Evolutionary conservation across 37 sponge, comb jelly and placozoan genomes (phyloP).

Genomic region (Aplysina aerophoba): DNA sequence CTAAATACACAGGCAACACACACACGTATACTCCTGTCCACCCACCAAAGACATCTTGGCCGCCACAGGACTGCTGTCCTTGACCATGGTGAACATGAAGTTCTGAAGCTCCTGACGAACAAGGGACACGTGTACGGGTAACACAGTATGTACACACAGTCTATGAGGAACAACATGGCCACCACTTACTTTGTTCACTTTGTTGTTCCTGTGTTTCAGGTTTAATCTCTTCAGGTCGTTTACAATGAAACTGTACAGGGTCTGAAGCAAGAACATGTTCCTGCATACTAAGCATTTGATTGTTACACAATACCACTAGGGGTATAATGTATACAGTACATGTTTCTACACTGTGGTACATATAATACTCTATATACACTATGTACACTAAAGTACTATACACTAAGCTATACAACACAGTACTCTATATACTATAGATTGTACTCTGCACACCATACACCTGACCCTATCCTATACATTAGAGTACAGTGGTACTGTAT

Average conservation of each 20-base stretch:
- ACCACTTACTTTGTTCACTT: constrained; percentile 76
- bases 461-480: no score
- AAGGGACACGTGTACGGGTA: not conserved
- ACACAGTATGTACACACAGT: not conserved
- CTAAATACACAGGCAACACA: not conserved
- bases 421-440: no score
- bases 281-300: no score
- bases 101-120: constrained; percentile 74
- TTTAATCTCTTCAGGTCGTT: constrained; percentile 87
- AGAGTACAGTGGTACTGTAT: not conserved
- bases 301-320: no score
- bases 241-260: constrained; percentile 81
- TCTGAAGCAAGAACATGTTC: constrained; percentile 40
- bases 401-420: no score
- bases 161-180: not conserved
- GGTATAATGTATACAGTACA: no score
- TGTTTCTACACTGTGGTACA: no score
- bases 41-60: constrained; percentile 82
- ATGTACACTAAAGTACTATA: no score
- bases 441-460: no score
- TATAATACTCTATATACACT: no score
- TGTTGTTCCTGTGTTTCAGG: constrained; percentile 78
- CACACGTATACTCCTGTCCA: not conserved
- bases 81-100: constrained; percentile 90
- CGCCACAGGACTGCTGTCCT: constrained; percentile 72